Percentiles rank a stretch among this genome's conserved stretches.
Conservation (phyloP, 2,113 vertebrate genomes). For the Indicator indicator region DNA sequence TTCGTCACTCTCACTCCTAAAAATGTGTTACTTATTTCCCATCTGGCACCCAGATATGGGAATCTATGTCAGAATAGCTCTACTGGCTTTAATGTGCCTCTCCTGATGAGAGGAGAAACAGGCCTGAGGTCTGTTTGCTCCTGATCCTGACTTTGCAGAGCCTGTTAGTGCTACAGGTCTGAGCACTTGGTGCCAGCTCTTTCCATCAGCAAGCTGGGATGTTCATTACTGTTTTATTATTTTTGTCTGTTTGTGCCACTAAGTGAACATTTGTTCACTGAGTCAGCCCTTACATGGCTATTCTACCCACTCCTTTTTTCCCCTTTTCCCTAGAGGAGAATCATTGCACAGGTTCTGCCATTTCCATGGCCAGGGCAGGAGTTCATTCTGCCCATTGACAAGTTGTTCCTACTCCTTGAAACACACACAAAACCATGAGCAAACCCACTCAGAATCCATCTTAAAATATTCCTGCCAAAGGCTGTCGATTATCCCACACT, state of each 20-base stretch:
- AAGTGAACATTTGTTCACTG: conserved; percentile 11
- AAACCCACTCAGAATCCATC: background rate
- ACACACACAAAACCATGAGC: background rate
- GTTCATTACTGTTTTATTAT: background rate
- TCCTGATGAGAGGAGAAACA: conserved; percentile 19
- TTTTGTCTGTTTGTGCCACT: conserved; percentile 14
- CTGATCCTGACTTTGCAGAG: background rate
- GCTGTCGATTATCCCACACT: background rate
- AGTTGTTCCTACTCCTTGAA: background rate
- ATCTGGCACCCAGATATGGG: conserved; percentile 46
- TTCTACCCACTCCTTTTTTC: background rate
- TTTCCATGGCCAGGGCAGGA: background rate
- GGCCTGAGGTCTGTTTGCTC: conserved; percentile 4
- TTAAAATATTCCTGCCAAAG: background rate
- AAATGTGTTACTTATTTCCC: conserved; percentile 54
- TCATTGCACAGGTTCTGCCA: background rate
- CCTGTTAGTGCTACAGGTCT: background rate
- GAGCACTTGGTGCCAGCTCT: background rate
- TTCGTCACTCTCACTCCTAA: conserved; percentile 57
- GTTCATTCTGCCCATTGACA: background rate
- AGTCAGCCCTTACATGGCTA: background rate
- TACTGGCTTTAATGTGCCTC: conserved; percentile 3
- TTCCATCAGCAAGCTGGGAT: background rate
- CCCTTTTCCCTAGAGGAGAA: background rate
- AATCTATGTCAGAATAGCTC: conserved; percentile 30